Evolutionary conservation across 2,113 vertebrate species (phyloP).

Genomic region (Eulemur macaco): DNA sequence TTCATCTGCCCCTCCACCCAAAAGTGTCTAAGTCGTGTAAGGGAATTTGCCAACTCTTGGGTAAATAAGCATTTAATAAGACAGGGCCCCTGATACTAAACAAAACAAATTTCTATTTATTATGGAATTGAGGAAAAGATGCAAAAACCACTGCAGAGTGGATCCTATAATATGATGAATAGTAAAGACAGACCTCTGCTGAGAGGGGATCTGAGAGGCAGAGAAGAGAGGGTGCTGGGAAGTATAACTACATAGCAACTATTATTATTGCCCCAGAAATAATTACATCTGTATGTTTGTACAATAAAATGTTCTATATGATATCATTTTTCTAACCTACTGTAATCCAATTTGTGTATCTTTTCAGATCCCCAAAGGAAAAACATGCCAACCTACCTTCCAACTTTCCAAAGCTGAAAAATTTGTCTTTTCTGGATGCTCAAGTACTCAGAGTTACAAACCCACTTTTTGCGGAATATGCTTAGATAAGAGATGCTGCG

Average conservation of each 20-base stretch:
- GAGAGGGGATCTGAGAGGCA: not conserved
- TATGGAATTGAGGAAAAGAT: not conserved
- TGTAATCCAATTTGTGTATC: constrained; percentile 20
- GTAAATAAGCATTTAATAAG: constrained; percentile 46
- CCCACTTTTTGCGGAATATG: constrained; percentile 94
- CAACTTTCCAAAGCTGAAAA: constrained; percentile 90
- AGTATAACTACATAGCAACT: not conserved
- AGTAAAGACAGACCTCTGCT: not conserved
- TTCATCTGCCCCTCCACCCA: not conserved
- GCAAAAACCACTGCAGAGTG: not conserved
- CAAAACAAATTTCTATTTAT: not conserved
- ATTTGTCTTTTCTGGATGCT: constrained; percentile 92
- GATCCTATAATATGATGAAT: not conserved
- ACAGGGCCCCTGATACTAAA: not conserved
- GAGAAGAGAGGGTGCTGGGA: not conserved
- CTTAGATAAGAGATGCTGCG: constrained; percentile 92
- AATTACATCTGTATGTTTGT: not conserved
- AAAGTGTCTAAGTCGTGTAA: not conserved
- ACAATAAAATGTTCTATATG: not conserved
- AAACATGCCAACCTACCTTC: constrained; percentile 92
- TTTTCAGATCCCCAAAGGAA: constrained; percentile 91
- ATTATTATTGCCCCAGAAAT: not conserved
- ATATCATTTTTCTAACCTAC: not conserved
- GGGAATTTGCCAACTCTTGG: not conserved
- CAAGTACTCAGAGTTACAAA: constrained; percentile 89